Evolutionary conservation across 2,797 vertebrate genomes (phyloP).

Genomic region (Vultur gryphus): DNA sequence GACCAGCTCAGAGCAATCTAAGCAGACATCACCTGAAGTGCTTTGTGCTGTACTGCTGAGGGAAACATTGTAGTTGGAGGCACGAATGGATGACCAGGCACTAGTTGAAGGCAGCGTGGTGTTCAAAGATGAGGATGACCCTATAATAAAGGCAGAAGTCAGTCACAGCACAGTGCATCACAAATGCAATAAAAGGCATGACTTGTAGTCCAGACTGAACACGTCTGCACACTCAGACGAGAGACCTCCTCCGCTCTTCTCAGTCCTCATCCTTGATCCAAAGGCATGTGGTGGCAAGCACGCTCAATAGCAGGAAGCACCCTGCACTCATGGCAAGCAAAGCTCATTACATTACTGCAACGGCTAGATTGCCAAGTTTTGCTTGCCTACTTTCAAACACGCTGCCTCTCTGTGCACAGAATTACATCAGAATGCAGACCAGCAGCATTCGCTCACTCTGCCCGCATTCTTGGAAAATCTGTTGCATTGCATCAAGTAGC

Average conservation of each 20-base stretch:
- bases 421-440: not conserved
- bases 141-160: constrained; percentile 55
- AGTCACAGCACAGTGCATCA: not conserved
- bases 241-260: not conserved
- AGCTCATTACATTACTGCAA: not conserved
- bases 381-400: not conserved
- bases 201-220: not conserved
- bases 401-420: not conserved
- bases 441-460: not conserved
- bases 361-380: not conserved
- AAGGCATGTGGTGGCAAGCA: not conserved
- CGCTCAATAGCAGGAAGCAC: not conserved
- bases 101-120: constrained; percentile 99
- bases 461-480: not conserved
- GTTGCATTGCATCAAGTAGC: not conserved
- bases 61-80: constrained; percentile 99
- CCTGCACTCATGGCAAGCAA: not conserved
- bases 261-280: not conserved
- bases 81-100: constrained; percentile 99
- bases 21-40: constrained; percentile 88
- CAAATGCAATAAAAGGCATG: fast-evolving
- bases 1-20: not conserved
- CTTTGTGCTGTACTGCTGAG: constrained; percentile 99
- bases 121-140: constrained; percentile 99
- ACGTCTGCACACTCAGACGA: fast-evolving